Conservation (phyloP, 1,140 invertebrate species). For the Drosophila bocqueti region DNA sequence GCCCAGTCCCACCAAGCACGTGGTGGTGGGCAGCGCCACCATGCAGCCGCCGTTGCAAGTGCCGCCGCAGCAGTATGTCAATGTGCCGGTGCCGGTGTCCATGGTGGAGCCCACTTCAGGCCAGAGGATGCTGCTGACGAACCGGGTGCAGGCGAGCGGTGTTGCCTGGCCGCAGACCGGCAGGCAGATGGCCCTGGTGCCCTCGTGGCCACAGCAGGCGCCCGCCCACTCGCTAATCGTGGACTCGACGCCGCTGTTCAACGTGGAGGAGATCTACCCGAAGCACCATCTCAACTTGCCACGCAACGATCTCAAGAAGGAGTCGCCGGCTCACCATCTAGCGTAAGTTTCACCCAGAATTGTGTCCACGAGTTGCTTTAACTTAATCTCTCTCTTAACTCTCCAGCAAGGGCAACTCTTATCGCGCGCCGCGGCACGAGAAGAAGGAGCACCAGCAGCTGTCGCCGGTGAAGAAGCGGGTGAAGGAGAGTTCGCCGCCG, state of each 20-base stretch:
- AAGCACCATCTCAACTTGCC: slow-evolving; percentile 85
- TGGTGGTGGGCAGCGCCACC: slow-evolving; percentile 93
- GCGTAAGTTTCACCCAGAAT: slow-evolving; percentile 58
- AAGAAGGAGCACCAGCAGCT: slow-evolving; percentile 96
- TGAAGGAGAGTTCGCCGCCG: slow-evolving; percentile 97
- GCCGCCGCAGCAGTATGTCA: slow-evolving; percentile 93
- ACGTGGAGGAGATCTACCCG: slow-evolving; percentile 86
- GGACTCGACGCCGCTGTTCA: slow-evolving; percentile 90
- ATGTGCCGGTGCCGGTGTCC: slow-evolving; percentile 91
- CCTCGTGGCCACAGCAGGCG: slow-evolving; percentile 94
- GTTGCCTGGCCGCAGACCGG: slow-evolving; percentile 90
- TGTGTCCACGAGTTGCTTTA: not conserved
- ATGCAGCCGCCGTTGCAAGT: slow-evolving; percentile 86
- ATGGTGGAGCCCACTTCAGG: slow-evolving; percentile 91
- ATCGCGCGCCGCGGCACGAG: slow-evolving; percentile 86
- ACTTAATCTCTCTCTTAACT: not conserved
- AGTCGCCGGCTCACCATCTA: slow-evolving; percentile 85
- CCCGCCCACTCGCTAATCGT: slow-evolving; percentile 92
- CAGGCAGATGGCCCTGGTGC: slow-evolving; percentile 93
- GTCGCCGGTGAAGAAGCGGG: slow-evolving; percentile 98
- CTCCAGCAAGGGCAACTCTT: slow-evolving; percentile 80
- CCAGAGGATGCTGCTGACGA: slow-evolving; percentile 89
- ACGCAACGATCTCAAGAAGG: slow-evolving; percentile 84
- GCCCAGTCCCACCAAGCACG: slow-evolving; percentile 93
- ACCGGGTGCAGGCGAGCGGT: slow-evolving; percentile 90